Conservation (phyloP, 2,113 vertebrate species). For the Campylomormyrus tamandua region DNA sequence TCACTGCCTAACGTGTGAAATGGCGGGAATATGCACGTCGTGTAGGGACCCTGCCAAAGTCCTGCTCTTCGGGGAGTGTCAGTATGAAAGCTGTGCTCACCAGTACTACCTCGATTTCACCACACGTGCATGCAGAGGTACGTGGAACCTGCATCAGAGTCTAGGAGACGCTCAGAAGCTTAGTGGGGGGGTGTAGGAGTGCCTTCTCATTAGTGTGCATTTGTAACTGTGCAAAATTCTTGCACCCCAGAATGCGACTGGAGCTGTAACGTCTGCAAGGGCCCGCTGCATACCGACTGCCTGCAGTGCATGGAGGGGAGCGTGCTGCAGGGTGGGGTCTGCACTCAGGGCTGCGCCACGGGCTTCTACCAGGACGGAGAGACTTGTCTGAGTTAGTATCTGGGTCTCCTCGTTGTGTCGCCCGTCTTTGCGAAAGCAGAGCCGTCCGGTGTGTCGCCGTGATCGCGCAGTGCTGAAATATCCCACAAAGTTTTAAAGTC, state of each 20-base stretch:
- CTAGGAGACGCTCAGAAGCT: not conserved
- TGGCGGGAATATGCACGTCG: constrained; percentile 59
- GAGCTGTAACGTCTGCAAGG: constrained; percentile 82
- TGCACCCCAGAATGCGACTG: constrained; percentile 79
- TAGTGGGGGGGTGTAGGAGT: not conserved
- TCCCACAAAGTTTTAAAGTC: not conserved
- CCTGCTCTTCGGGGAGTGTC: constrained; percentile 85
- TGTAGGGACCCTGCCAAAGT: constrained; percentile 78
- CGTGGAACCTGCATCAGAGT: constrained; percentile 9
- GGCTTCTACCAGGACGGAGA: constrained; percentile 66
- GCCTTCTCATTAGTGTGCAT: not conserved
- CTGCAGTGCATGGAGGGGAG: constrained; percentile 88
- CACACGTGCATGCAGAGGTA: constrained; percentile 78
- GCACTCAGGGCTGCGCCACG: constrained; percentile 63
- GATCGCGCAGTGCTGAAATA: not conserved
- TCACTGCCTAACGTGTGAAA: constrained; percentile 75
- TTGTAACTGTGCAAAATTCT: constrained; percentile 4
- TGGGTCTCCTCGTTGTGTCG: not conserved
- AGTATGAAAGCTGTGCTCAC: constrained; percentile 76
- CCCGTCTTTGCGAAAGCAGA: not conserved
- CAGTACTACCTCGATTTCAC: constrained; percentile 84
- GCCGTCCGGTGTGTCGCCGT: not conserved
- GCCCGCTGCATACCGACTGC: constrained; percentile 77
- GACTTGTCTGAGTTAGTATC: constrained; percentile 74
- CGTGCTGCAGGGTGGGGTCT: constrained; percentile 70